Evolutionary conservation across 1,140 invertebrate species (phyloP).

Genomic region (Heterodera carotae): DNA sequence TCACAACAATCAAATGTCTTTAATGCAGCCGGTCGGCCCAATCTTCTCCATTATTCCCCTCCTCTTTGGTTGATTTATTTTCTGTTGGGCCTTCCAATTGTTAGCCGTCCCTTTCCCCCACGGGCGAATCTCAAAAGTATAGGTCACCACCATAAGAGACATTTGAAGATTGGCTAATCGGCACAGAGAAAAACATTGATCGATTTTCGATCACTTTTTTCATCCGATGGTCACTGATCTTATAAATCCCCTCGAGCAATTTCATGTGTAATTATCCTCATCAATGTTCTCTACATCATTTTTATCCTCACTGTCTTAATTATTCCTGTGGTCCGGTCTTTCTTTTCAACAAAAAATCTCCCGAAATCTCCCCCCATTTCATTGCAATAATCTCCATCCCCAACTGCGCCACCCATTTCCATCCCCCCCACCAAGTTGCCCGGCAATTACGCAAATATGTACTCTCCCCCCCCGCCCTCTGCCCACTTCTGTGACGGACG

Average conservation of each 20-base stretch:
- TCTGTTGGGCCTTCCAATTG: neutral
- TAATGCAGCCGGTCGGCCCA: neutral
- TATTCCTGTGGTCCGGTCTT: neutral
- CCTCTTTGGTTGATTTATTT: neutral
- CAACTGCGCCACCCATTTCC: neutral
- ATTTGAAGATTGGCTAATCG: neutral
- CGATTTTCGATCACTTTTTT: neutral
- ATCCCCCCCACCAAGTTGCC: neutral
- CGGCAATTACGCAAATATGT: conserved; percentile 10
- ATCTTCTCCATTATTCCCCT: neutral
- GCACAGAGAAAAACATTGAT: neutral
- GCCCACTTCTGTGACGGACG: neutral
- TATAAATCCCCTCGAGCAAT: neutral
- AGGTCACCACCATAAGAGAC: neutral
- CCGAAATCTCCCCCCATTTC: conserved; percentile 6
- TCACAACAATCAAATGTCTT: neutral
- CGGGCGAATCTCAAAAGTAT: neutral
- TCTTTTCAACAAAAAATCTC: neutral
- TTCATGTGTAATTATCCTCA: neutral
- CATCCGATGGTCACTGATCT: neutral
- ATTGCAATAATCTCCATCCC: neutral
- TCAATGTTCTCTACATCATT: neutral
- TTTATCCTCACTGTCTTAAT: neutral
- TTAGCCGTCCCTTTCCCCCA: too few relatives aligned
- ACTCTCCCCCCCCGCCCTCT: neutral